Evolutionary conservation across 2,113 vertebrate species (phyloP), one percentile per base, ranked within the genome.

Genomic region (Myrmecophaga tridactyla): DNA sequence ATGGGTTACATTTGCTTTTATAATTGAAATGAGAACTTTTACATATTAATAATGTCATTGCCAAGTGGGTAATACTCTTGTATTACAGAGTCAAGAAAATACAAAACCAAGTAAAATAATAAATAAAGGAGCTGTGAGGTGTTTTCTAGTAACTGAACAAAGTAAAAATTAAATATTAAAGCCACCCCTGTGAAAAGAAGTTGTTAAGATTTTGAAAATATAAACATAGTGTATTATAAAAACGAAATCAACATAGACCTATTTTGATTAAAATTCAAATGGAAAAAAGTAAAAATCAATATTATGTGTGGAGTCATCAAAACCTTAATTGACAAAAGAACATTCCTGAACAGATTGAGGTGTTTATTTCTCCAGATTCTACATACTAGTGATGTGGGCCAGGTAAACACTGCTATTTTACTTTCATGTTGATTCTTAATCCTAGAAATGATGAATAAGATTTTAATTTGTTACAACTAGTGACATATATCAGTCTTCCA

Each of bases 191-290:
- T 85, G 90, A 80, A 97, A 90, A 75, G 94, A 98, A 97, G 94
- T 96, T 98, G 94, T 97, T 98, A 86, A 94, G 90, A 97, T 96
- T 94, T 96, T 97, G 92, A 98, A 97, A 96, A 95, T 88, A 86
- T 34, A 96, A 96, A 14, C 17, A n/a, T 1, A 65, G 34, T 87
- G 65, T 95, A 94, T 96, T 91, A 94, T 89, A 97, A 95, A 97
- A 97, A 96, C 87, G 60, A 97, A 97, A 92, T 96, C 56, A 94
- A 96, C 81, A 94, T 23, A 90, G 92, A 85, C 95, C 85, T 96
- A 31, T 98, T 98, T 96, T 97, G 97, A 97, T 98, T 97, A 98
- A 98, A 97, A 98, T 98, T 95, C 80, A 97, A 97, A 83, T 97
- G 93, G 83, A 94, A 93, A 97, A 92, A 96, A 85, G 93, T 86